Conservation (phyloP, 2,797 vertebrate genomes). For the Manis pentadactyla region DNA sequence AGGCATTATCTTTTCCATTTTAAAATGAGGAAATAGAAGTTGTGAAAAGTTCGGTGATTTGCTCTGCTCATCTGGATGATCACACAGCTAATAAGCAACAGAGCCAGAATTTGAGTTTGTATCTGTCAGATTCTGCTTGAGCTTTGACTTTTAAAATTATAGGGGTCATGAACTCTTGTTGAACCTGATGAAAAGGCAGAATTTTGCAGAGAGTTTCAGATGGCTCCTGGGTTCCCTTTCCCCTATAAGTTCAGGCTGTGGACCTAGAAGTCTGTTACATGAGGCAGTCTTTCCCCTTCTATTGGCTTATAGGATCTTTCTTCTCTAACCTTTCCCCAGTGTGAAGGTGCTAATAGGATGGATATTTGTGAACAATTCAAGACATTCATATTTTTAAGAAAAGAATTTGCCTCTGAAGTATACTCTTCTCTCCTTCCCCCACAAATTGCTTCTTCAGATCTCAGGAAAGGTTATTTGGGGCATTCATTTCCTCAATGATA, state of each 20-base stretch:
- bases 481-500: background rate
- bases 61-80: background rate
- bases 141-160: background rate
- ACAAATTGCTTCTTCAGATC: conserved; percentile 1
- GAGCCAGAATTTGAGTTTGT: too few relatives aligned
- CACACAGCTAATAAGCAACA: background rate
- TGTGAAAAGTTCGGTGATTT: background rate
- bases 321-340: background rate
- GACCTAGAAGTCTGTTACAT: background rate
- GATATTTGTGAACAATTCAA: background rate
- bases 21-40: background rate
- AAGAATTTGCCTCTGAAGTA: background rate
- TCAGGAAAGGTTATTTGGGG: background rate
- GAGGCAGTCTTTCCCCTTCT: background rate
- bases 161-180: background rate
- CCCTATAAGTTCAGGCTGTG: background rate
- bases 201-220: background rate
- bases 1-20: conserved; percentile 14
- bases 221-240: background rate
- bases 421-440: background rate
- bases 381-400: background rate
- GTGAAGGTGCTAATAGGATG: background rate
- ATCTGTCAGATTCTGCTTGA: background rate
- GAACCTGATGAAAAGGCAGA: background rate
- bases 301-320: background rate